Base-by-base conservation (phyloP, 1,140 invertebrate genomes). In the Aphidius ervi region DNA sequence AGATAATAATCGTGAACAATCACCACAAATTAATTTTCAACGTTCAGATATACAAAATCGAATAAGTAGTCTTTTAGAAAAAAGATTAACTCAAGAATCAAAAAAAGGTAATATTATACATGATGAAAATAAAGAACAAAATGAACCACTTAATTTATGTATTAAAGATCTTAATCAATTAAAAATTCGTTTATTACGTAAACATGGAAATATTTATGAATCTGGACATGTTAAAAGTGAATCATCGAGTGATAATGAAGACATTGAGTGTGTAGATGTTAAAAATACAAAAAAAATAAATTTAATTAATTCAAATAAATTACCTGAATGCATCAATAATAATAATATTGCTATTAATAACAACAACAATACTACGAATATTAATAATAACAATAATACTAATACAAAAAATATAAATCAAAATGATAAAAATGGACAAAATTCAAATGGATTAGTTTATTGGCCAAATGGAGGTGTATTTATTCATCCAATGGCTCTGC, bases 91-190 rank as follows among this genome's bases (percentile, higher is more conserved):
- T 3, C 86, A 87, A 68, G 87, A 88, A 70, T 76, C 67, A 55
- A 63, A 76, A 64, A 74, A 77, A 63, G 65, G 64, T 61, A 62
- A 78, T 61, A 23, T 75, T 65, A 6, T 74, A 61, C 9, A 66
- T 55, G 64, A 79, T 64, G 58, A 65, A 66, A 31, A 74, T 61
- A 75, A 63, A 70, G 80, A 73, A 62, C 79, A 88, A 73, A 82
- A 87, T 31, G 90, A 93, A 70, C 92, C 92, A 0, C 75, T 95
- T 5, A 95, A 95, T 76, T 81, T 95, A 0, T 94, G 92, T 65
- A 83, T 93, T 45, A 80, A 90, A 45, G 91, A 91, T 68, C 70
- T 86, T 41, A 85, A 85, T 63, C 83, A 87, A 55, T 68, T 88
- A 5, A 88, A 87, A 68, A 84, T 87, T 58, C 79, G 85, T 62